Evolutionary conservation across 2,797 vertebrate species (phyloP).

Genomic region (Pseudochirops cupreus): DNA sequence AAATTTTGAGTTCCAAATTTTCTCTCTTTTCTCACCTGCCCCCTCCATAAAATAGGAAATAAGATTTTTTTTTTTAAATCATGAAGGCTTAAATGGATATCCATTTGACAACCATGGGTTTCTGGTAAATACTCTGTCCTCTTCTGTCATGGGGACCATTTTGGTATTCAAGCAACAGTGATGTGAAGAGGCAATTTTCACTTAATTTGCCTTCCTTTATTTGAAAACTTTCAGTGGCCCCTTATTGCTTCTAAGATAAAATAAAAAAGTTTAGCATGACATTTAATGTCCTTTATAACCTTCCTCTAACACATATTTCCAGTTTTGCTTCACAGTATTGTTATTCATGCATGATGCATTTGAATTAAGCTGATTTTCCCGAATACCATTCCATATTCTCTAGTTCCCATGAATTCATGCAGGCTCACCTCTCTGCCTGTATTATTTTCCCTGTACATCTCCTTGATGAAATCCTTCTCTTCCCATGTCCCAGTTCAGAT

Average conservation of each 20-base stretch:
- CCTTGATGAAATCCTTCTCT: background rate
- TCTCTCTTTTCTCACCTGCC: too few species aligned
- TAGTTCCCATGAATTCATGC: background rate
- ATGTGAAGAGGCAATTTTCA: background rate
- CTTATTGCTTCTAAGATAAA: background rate
- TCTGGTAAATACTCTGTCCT: constrained; percentile 39
- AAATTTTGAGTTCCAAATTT: too few species aligned
- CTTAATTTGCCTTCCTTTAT: background rate
- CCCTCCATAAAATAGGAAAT: too few species aligned
- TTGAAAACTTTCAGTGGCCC: background rate
- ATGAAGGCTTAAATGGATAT: background rate
- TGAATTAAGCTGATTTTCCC: background rate
- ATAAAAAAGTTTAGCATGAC: background rate
- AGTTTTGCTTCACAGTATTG: background rate
- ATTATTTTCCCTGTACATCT: background rate
- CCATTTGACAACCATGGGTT: background rate
- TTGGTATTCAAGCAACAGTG: background rate
- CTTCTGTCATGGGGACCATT: constrained; percentile 49
- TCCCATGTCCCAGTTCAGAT: background rate
- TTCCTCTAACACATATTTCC: background rate
- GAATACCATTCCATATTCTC: background rate
- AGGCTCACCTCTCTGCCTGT: background rate
- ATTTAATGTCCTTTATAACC: background rate
- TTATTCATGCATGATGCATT: background rate
- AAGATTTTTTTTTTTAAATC: background rate